Conservation (phyloP, 2,113 vertebrate species). For the Hippocampus guttulatus region DNA sequence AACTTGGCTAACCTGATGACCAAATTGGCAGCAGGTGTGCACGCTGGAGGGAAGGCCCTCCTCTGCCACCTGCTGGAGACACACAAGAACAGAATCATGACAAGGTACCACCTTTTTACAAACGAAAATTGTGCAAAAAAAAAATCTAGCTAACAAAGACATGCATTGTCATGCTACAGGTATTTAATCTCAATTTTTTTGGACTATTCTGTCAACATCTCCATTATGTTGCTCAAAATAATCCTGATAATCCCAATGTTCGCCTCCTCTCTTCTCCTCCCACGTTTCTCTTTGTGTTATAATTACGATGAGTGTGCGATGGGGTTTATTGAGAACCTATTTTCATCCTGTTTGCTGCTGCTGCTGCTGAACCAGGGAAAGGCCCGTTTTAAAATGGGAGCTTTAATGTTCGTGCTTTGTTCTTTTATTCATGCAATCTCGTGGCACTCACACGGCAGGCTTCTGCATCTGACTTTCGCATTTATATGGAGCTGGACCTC, state of each 20-base stretch:
- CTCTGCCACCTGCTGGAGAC: no score
- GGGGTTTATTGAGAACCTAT: slow-evolving; percentile 25
- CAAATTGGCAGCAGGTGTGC: no score
- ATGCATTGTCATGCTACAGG: not conserved
- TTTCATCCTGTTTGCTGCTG: slow-evolving; percentile 40
- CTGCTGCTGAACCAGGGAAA: slow-evolving; percentile 48
- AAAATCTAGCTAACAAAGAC: not conserved
- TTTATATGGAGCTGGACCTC: slow-evolving; percentile 2
- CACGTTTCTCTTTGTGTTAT: slow-evolving; percentile 23
- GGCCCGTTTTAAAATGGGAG: slow-evolving; percentile 21
- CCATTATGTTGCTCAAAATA: slow-evolving; percentile 14
- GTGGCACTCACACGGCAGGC: slow-evolving; percentile 26
- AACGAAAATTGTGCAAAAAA: no score
- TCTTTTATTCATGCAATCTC: slow-evolving; percentile 58
- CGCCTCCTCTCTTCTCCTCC: not conserved
- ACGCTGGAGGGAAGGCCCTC: no score
- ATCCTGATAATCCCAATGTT: slow-evolving; percentile 21
- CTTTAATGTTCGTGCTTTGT: slow-evolving; percentile 61
- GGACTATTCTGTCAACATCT: not conserved
- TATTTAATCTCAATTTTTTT: not conserved
- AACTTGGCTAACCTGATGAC: no score
- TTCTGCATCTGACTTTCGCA: slow-evolving; percentile 30
- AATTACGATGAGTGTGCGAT: slow-evolving; percentile 20
- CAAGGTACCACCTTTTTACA: no score
- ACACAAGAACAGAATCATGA: no score